Evolutionary conservation across 2,113 vertebrate species (phyloP).

Genomic region (Sinocyclocheilus rhinocerous): DNA sequence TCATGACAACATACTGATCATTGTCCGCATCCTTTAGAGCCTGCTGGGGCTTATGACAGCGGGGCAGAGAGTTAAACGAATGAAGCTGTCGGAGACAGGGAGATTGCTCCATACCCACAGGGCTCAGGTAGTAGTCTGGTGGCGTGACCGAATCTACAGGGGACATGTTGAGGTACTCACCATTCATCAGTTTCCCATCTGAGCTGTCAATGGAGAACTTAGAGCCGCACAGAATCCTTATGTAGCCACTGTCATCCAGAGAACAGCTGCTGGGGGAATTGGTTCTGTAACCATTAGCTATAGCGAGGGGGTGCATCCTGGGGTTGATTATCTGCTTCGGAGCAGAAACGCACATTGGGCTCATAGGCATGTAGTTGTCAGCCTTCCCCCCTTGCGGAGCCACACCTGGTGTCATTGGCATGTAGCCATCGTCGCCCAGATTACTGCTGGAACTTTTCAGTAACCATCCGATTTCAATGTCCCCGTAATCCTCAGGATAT

Average conservation of each 20-base stretch:
- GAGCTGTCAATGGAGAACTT: slow-evolving; percentile 82
- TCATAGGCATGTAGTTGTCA: slow-evolving; percentile 93
- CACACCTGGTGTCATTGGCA: slow-evolving; percentile 91
- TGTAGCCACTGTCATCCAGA: slow-evolving; percentile 91
- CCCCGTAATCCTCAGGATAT: slow-evolving; percentile 90
- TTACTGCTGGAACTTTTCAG: slow-evolving; percentile 75
- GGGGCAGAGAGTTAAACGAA: slow-evolving; percentile 75
- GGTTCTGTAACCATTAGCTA: slow-evolving; percentile 71
- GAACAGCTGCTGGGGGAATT: slow-evolving; percentile 84
- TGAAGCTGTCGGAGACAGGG: slow-evolving; percentile 78
- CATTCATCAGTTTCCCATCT: slow-evolving; percentile 79
- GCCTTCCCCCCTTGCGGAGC: slow-evolving; percentile 66
- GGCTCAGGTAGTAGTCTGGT: slow-evolving; percentile 76
- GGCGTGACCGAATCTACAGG: slow-evolving; percentile 80
- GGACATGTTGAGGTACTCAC: slow-evolving; percentile 94
- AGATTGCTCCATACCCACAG: slow-evolving; percentile 37
- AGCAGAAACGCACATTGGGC: slow-evolving; percentile 92
- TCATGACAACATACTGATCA: slow-evolving; percentile 92
- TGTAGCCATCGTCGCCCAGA: slow-evolving; percentile 85
- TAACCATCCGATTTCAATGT: slow-evolving; percentile 80
- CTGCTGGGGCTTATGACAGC: slow-evolving; percentile 67
- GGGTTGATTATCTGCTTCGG: slow-evolving; percentile 94
- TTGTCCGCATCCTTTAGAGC: slow-evolving; percentile 70
- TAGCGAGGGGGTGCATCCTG: slow-evolving; percentile 69
- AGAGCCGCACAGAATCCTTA: slow-evolving; percentile 90